A percentile compares a stretch with the other conserved stretches of the same genome.
phyloP scores from a whole-genome alignment of 2,888 invertebrate genomes.

The Microchrysa polita region DNA sequence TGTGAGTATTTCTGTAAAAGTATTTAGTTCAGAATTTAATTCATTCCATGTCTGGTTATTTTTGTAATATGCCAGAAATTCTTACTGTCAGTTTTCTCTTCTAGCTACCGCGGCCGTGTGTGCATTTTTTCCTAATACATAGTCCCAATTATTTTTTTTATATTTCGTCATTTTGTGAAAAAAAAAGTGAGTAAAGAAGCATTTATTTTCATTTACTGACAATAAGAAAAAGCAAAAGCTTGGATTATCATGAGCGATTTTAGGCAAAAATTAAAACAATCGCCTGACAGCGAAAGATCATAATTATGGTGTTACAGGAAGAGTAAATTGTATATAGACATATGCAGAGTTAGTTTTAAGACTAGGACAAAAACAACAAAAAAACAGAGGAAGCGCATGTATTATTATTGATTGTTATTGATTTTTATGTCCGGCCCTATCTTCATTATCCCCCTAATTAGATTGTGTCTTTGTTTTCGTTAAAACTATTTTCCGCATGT shows the following conservation, averaged over 20 bases:
- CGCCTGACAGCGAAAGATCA: neutral
- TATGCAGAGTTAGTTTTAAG: slow-evolving; percentile 33
- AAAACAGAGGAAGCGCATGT: slow-evolving; percentile 18
- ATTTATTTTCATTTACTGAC: neutral
- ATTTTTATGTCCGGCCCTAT: slow-evolving; percentile 5
- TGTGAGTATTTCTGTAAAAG: neutral
- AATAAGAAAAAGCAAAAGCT: slow-evolving; percentile 40
- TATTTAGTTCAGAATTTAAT: neutral
- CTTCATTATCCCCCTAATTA: neutral
- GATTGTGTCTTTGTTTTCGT: slow-evolving; percentile 15
- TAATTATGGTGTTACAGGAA: slow-evolving; percentile 22
- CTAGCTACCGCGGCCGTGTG: no score
- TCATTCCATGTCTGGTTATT: neutral
- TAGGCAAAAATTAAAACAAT: slow-evolving; percentile 1
- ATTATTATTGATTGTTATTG: neutral
- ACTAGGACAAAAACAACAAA: slow-evolving; percentile 3
- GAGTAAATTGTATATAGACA: slow-evolving; percentile 21
- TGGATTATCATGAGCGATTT: neutral
- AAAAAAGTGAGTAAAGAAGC: neutral
- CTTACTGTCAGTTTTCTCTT: neutral
- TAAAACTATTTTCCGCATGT: slow-evolving; percentile 50
- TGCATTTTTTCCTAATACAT: no score
- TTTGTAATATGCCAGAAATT: neutral
- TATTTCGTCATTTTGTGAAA: no score
- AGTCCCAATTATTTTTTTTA: no score